Evolutionary conservation across 2,113 vertebrate species (phyloP).

Genomic region (Engraulis encrasicolus): DNA sequence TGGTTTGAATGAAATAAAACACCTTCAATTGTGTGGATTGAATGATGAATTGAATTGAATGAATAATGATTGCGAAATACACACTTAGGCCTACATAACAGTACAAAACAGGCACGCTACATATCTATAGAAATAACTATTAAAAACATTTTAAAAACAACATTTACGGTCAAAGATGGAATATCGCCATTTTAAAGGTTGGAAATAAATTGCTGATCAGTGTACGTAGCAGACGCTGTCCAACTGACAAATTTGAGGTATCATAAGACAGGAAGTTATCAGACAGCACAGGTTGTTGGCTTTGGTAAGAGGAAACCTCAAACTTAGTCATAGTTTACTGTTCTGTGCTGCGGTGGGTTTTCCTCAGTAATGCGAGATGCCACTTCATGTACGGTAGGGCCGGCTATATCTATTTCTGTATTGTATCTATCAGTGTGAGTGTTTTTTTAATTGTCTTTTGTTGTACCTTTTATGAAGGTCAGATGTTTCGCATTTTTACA

Average conservation of each 20-base stretch:
- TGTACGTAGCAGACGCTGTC: not conserved
- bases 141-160: not conserved
- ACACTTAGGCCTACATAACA: no score
- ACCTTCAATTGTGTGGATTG: no score
- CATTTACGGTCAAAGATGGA: not conserved
- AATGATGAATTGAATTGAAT: no score
- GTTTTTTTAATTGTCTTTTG: no score
- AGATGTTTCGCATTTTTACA: no score
- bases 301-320: slow-evolving; percentile 52
- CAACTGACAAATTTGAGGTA: slow-evolving; percentile 36
- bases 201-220: not conserved
- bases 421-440: no score
- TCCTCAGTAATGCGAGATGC: not conserved
- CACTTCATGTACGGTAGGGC: no score
- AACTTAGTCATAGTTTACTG: slow-evolving; percentile 48
- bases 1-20: no score
- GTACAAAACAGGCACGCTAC: no score
- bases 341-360: slow-evolving; percentile 1
- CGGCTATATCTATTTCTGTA: no score
- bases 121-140: not conserved
- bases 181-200: not conserved
- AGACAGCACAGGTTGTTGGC: slow-evolving; percentile 35
- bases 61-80: no score
- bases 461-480: no score
- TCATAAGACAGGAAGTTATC: slow-evolving; percentile 54